Evolutionary conservation across 2,113 vertebrate genomes (phyloP), one percentile per base, ranked within the genome.

Genomic region (Sarotherodon lohbergeri): DNA sequence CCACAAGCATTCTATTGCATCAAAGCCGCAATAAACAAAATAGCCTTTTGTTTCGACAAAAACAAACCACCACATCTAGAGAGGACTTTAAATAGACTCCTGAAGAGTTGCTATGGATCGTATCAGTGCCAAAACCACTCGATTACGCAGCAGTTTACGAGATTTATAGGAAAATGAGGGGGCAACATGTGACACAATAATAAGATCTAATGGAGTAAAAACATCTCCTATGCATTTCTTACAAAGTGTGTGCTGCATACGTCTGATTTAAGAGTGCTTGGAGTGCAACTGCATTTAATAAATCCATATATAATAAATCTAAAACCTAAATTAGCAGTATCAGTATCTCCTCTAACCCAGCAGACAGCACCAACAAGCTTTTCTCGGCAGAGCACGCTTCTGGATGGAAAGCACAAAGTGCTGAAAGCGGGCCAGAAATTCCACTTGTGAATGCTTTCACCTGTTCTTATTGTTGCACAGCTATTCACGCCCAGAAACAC

Each of bases 351-450:
- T 3, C 14, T 54, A 59, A 79, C 56, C 85, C 73, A 86, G 43
- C 48, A 86, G 81, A 34, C 83, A 68, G 71, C 63, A 59, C 39
- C 54, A 83, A 82, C 7, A 5, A 84, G 66, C 83, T 12, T 19
- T 81, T 39, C 83, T 86, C 86, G 83, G 89, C 89, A 89, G 63
- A 29, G 87, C 48, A 63, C n/a, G 81, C 54, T 52, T 57, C 81
- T 84, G 80, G 80, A 85, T 82, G 82, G 54, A 90, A 92, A 88
- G 90, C 89, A 91, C 89, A 93, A 89, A 90, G 87, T 90, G 86
- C 89, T 93, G 90, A 95, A 86, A 88, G 78, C 3, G 5, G 32
- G 94, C 92, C 94, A 95, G 83, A 94, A 92, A 96, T 94, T 94
- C 92, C 93, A 81, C 71, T 86, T 84, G 86, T 91, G 92, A 96